Conservation (phyloP, 2,797 vertebrate species). For the Enteromius radiatus region DNA sequence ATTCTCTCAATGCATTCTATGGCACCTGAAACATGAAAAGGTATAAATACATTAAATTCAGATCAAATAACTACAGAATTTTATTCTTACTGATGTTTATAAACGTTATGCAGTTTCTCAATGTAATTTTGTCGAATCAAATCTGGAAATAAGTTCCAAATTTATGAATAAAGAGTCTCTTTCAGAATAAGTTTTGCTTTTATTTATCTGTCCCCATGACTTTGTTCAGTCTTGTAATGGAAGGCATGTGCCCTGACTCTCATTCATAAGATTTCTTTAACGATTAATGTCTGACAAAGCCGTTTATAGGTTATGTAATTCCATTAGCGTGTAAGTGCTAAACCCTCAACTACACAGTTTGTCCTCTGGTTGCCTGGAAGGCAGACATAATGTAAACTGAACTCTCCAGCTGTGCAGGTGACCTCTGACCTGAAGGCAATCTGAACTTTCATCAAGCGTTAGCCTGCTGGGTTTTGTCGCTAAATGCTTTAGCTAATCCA, state of each 20-base stretch:
- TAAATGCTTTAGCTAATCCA: conserved; percentile 32
- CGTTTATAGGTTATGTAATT: conserved; percentile 45
- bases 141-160: not conserved
- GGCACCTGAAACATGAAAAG: too few relatives aligned
- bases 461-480: conserved; percentile 18
- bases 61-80: not conserved
- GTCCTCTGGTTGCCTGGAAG: conserved; percentile 26
- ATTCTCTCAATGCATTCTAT: too few relatives aligned
- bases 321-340: conserved; percentile 31
- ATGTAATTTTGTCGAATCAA: not conserved
- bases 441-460: conserved; percentile 10
- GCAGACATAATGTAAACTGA: conserved; percentile 29
- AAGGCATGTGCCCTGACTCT: conserved; percentile 12
- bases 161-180: conserved; percentile 5
- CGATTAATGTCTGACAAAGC: conserved; percentile 40
- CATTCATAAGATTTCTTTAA: conserved; percentile 29
- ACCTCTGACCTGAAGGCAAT: conserved; percentile 41
- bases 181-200: conserved; percentile 9
- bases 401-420: conserved; percentile 26
- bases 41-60: too few relatives aligned
- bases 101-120: not conserved
- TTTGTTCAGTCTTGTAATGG: conserved; percentile 26
- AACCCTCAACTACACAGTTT: conserved; percentile 12
- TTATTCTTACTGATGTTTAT: not conserved
- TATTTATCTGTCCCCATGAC: not conserved